Conservation (phyloP, 2,113 vertebrate genomes). For the Suricata suricatta region DNA sequence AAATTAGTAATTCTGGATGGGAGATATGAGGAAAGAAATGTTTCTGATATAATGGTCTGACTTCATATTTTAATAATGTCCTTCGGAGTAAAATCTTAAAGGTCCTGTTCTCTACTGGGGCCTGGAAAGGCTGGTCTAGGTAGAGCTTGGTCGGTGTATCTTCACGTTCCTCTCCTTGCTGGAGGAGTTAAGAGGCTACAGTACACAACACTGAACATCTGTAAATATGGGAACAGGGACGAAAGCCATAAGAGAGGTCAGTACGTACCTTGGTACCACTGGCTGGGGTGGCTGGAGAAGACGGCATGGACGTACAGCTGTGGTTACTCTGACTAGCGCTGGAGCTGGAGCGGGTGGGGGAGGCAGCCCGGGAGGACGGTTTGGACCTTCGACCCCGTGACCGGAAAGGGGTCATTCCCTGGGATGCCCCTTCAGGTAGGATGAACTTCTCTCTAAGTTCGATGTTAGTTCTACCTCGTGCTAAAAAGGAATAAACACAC, state of each 20-base stretch:
- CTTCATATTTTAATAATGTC: not conserved
- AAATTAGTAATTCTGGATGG: not conserved
- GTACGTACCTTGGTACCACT: constrained; percentile 92
- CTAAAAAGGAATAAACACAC: constrained; percentile 80
- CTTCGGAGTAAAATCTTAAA: not conserved
- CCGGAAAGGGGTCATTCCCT: constrained; percentile 95
- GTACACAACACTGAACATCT: not conserved
- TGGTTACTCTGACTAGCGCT: constrained; percentile 98
- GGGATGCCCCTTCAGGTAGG: constrained; percentile 94
- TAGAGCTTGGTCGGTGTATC: not conserved
- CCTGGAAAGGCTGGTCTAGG: not conserved
- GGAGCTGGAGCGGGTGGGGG: constrained; percentile 96
- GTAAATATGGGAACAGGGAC: not conserved
- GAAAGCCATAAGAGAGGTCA: not conserved
- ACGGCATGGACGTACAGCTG: constrained; percentile 94
- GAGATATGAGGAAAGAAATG: not conserved
- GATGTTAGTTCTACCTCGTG: constrained; percentile 97
- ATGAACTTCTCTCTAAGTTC: constrained; percentile 99
- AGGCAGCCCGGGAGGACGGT: constrained; percentile 95
- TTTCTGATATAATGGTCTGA: not conserved
- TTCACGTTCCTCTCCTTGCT: not conserved
- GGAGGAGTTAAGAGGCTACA: not conserved
- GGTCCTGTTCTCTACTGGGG: not conserved
- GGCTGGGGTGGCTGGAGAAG: constrained; percentile 94
- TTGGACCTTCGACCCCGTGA: constrained; percentile 96